A percentile compares a stretch with the other conserved stretches of the same genome.
phyloP scores from a whole-genome alignment of 2,113 vertebrate genomes.

The Podarcis cretensis region DNA sequence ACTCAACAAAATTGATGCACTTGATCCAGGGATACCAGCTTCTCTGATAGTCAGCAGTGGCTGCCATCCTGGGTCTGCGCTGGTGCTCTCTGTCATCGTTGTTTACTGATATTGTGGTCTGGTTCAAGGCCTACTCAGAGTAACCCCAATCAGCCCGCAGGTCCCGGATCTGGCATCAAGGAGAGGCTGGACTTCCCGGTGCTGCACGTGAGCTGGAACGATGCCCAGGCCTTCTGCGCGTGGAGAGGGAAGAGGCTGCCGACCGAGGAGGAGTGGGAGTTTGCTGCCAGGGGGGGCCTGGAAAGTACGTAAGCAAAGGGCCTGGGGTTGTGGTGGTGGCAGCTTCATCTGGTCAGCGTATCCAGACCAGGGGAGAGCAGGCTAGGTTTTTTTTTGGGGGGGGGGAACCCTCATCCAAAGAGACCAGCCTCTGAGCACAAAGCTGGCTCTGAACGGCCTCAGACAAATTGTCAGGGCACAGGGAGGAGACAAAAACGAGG shows the following conservation, averaged over 20 bases:
- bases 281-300: conserved; percentile 90
- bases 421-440: too few relatives aligned
- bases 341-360: too few relatives aligned
- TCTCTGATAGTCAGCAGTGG: not conserved
- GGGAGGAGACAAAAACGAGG: too few relatives aligned
- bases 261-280: conserved; percentile 93
- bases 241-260: conserved; percentile 89
- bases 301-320: conserved; percentile 74
- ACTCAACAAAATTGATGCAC: too few relatives aligned
- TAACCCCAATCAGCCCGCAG: conserved; percentile 81
- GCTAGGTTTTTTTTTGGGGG: too few relatives aligned
- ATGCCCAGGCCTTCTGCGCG: conserved; percentile 86
- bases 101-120: not conserved
- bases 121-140: not conserved
- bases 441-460: too few relatives aligned
- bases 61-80: too few relatives aligned
- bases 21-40: too few relatives aligned
- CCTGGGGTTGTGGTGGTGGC: too few relatives aligned
- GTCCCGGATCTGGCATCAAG: conserved; percentile 89
- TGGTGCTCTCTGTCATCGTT: not conserved
- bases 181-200: conserved; percentile 87
- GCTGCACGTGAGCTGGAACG: conserved; percentile 97
- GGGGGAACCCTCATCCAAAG: too few relatives aligned
- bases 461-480: too few relatives aligned
- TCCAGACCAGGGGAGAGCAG: too few relatives aligned